A percentile compares a stretch with the other conserved stretches of the same genome.
Evolutionary conservation across 2,888 invertebrate species (phyloP).

Genomic region (Antheraea assamensis): DNA sequence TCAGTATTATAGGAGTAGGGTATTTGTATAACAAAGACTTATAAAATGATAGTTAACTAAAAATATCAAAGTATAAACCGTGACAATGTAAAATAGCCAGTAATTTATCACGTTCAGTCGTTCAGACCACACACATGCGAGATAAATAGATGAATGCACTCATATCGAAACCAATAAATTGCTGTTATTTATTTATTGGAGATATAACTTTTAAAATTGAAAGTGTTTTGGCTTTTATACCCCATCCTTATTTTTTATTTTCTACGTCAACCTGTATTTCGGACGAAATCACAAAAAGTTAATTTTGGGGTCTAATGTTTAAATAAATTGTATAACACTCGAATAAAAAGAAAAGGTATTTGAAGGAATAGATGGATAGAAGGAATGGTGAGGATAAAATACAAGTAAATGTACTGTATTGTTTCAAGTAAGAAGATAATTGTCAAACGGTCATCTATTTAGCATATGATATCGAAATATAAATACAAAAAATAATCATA

Average conservation of each 20-base stretch:
- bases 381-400: no score
- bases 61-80: neutral
- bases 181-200: neutral
- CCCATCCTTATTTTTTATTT: neutral
- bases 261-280: neutral
- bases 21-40: neutral
- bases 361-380: no score
- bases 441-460: no score
- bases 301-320: no score
- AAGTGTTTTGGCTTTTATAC: neutral
- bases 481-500: no score
- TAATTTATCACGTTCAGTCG: neutral
- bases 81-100: slow-evolving; percentile 1
- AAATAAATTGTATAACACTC: no score
- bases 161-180: slow-evolving; percentile 3
- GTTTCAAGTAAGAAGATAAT: no score
- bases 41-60: neutral
- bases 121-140: neutral
- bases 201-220: neutral
- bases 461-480: no score
- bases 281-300: neutral
- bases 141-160: neutral
- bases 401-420: no score
- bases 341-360: no score
- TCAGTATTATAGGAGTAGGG: no score